phyloP scores from a whole-genome alignment of 2,888 invertebrate genomes.

The Synanthedon andrenaeformis region DNA sequence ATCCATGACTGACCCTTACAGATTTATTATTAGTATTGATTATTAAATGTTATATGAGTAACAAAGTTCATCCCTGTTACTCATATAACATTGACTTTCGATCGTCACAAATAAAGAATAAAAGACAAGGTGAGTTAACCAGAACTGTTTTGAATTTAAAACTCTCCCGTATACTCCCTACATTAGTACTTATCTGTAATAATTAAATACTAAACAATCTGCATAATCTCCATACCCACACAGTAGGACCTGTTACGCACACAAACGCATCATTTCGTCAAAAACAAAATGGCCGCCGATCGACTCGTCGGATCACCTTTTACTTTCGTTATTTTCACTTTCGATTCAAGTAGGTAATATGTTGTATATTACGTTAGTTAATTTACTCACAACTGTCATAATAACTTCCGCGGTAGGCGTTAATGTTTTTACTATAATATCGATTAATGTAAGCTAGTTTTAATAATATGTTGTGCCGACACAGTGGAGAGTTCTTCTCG shows the following conservation, averaged over 20 bases:
- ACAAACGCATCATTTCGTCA: conserved; percentile 29
- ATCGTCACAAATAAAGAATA: too few relatives aligned
- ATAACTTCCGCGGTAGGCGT: conserved; percentile 25
- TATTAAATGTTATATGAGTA: too few relatives aligned
- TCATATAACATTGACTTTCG: too few relatives aligned
- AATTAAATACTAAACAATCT: not conserved
- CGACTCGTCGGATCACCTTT: conserved; percentile 34
- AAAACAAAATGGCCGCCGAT: conserved; percentile 37
- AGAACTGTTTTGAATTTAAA: too few relatives aligned
- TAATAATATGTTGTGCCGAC: conserved; percentile 2
- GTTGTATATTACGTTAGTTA: conserved; percentile 38
- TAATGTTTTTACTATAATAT: conserved; percentile 13
- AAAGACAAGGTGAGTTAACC: too few relatives aligned
- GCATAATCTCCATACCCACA: conserved; percentile 16
- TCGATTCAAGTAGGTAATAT: conserved; percentile 39
- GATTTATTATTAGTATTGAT: too few relatives aligned
- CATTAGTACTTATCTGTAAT: too few relatives aligned
- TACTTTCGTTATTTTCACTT: conserved; percentile 62
- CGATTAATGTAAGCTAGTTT: not conserved
- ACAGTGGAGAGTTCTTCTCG: not conserved
- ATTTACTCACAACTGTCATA: conserved; percentile 20
- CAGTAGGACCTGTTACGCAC: conserved; percentile 18
- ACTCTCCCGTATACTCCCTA: too few relatives aligned
- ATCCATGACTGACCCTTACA: too few relatives aligned
- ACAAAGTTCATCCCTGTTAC: too few relatives aligned